Conservation (phyloP, 2,888 invertebrate genomes). For the Lutraria lutraria region DNA sequence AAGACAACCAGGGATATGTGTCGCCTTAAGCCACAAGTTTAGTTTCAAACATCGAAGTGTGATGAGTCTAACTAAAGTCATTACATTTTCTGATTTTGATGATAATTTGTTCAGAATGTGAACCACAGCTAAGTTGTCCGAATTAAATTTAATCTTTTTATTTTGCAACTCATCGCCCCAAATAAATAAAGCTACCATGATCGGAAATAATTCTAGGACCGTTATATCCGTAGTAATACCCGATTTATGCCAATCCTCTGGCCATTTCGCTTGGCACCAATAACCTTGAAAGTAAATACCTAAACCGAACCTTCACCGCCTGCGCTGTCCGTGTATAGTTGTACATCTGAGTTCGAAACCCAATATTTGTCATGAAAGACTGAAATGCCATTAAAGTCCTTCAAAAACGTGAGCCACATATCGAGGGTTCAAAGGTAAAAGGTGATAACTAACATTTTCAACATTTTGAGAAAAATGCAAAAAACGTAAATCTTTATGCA, state of each 20-base stretch:
- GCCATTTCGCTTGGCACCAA: conserved; percentile 38
- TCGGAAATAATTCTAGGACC: conserved; percentile 43
- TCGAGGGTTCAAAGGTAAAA: too few relatives aligned
- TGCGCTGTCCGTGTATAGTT: conserved; percentile 36
- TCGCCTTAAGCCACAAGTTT: conserved; percentile 29
- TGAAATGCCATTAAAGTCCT: too few relatives aligned
- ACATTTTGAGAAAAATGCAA: too few relatives aligned
- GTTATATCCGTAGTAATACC: conserved; percentile 44
- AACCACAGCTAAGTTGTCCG: conserved; percentile 41
- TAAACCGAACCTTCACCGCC: conserved; percentile 30
- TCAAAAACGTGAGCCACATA: too few relatives aligned
- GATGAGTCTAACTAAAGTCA: conserved; percentile 22
- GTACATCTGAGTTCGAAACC: conserved; percentile 32
- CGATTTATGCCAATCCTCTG: neutral
- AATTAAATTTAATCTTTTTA: conserved; percentile 38
- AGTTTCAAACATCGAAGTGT: conserved; percentile 22
- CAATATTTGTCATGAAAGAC: conserved; percentile 49
- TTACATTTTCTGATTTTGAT: conserved; percentile 30
- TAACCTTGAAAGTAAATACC: conserved; percentile 41
- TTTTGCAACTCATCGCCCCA: conserved; percentile 30
- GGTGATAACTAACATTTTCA: too few relatives aligned
- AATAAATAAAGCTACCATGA: conserved; percentile 29
- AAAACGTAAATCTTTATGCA: too few relatives aligned
- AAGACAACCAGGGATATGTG: neutral
- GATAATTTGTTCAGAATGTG: conserved; percentile 34